A percentile compares a stretch with the other conserved stretches of the same genome.
Conservation (phyloP, 2,113 vertebrate species). For the Rhineura floridana region DNA sequence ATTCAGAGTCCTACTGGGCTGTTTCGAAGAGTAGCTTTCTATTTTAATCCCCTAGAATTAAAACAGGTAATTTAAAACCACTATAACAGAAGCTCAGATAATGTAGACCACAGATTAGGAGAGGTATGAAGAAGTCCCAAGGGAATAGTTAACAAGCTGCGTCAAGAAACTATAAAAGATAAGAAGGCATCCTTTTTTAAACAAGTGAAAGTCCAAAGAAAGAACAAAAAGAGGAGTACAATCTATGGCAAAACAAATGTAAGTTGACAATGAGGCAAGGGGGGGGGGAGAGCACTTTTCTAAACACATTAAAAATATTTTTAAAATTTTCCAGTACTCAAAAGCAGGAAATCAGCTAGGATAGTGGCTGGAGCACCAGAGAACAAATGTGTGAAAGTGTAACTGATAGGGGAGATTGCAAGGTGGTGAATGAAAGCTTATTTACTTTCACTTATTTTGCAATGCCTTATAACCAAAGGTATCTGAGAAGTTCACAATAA, state of each 20-base stretch:
- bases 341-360: not conserved
- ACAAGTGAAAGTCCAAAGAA: not conserved
- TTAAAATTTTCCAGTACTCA: not conserved
- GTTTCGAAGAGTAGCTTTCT: conserved; percentile 2
- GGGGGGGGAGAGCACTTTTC: not conserved
- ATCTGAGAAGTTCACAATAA: too few species aligned
- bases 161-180: not conserved
- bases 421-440: too few species aligned
- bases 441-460: too few species aligned
- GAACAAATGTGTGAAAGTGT: not conserved
- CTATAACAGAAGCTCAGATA: not conserved
- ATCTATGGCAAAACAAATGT: not conserved
- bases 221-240: not conserved
- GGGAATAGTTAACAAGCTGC: not conserved
- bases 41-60: conserved; percentile 29
- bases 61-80: conserved; percentile 28
- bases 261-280: not conserved
- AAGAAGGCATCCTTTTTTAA: not conserved
- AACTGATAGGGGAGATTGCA: not conserved
- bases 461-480: too few species aligned
- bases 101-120: not conserved
- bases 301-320: not conserved
- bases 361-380: not conserved
- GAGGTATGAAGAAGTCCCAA: not conserved
- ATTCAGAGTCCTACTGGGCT: not conserved